Evolutionary conservation across 2,888 invertebrate genomes (phyloP).

Genomic region (Luffia ferchaultella): DNA sequence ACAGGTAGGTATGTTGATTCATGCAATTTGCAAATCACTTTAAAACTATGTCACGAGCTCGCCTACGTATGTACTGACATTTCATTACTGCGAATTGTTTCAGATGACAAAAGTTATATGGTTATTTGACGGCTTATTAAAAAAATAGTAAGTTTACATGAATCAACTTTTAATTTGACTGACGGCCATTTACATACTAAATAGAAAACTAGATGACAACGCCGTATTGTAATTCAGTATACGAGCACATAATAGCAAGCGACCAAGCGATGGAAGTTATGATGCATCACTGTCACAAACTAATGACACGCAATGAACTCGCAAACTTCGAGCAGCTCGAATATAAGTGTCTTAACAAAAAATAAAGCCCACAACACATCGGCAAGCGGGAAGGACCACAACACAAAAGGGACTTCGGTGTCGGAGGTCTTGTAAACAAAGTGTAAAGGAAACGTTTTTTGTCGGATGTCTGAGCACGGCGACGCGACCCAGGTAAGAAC

Average conservation of each 20-base stretch:
- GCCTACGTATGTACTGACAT: neutral
- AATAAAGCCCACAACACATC: slow-evolving; percentile 41
- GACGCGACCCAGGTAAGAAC: slow-evolving; percentile 43
- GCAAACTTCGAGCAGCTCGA: neutral
- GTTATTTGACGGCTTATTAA: too few relatives aligned
- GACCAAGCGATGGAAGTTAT: too few relatives aligned
- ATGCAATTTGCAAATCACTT: neutral
- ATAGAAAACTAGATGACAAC: too few relatives aligned
- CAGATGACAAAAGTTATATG: too few relatives aligned
- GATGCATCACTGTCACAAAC: neutral
- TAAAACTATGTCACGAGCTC: neutral
- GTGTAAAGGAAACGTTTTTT: slow-evolving; percentile 54
- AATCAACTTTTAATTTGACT: too few relatives aligned
- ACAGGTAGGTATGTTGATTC: slow-evolving; percentile 2
- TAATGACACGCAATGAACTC: neutral
- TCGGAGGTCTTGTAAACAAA: slow-evolving; percentile 61
- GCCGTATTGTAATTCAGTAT: too few relatives aligned
- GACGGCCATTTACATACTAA: too few relatives aligned
- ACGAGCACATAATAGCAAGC: too few relatives aligned
- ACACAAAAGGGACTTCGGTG: slow-evolving; percentile 44
- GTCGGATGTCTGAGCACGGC: slow-evolving; percentile 29
- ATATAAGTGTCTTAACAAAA: slow-evolving; percentile 14
- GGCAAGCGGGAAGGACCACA: slow-evolving; percentile 23
- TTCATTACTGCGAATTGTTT: too few relatives aligned
- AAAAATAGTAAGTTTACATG: too few relatives aligned